Evolutionary conservation across 2,113 vertebrate genomes (phyloP).

Genomic region (Camelus bactrianus): DNA sequence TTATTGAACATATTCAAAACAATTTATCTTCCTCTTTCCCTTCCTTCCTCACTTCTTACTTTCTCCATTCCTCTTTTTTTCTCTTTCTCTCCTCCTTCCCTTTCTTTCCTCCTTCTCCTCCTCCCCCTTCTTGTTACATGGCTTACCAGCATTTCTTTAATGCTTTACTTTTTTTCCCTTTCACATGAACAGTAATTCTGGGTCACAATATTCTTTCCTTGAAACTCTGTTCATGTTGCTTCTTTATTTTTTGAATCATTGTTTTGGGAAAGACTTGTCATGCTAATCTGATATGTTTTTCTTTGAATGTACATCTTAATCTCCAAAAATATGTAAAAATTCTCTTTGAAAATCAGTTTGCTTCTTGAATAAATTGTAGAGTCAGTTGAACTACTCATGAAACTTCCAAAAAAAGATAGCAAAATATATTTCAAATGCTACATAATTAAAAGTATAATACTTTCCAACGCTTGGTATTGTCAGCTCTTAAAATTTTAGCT

Average conservation of each 20-base stretch:
- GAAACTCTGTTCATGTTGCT: background rate
- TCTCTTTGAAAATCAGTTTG: conserved; percentile 42
- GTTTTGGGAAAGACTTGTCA: background rate
- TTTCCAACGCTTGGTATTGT: too few species aligned
- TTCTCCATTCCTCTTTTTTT: background rate
- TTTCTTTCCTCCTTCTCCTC: background rate
- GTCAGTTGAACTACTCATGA: background rate
- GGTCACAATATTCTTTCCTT: background rate
- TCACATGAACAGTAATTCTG: background rate
- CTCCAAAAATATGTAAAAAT: conserved; percentile 14
- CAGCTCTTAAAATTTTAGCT: too few species aligned
- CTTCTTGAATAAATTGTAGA: conserved; percentile 46
- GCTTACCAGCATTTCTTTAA: background rate
- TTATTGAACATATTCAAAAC: background rate
- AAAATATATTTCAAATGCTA: too few species aligned
- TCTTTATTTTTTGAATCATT: conserved; percentile 3
- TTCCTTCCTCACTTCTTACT: background rate
- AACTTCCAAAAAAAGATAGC: background rate
- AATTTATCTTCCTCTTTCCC: background rate
- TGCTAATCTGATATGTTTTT: background rate
- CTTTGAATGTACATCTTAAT: conserved; percentile 8
- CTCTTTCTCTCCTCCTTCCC: background rate
- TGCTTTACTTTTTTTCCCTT: background rate
- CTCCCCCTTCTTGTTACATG: background rate
- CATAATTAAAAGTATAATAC: too few species aligned